phyloP scores from a whole-genome alignment of 2,888 invertebrate species.

The Drosophila imparisetae region DNA sequence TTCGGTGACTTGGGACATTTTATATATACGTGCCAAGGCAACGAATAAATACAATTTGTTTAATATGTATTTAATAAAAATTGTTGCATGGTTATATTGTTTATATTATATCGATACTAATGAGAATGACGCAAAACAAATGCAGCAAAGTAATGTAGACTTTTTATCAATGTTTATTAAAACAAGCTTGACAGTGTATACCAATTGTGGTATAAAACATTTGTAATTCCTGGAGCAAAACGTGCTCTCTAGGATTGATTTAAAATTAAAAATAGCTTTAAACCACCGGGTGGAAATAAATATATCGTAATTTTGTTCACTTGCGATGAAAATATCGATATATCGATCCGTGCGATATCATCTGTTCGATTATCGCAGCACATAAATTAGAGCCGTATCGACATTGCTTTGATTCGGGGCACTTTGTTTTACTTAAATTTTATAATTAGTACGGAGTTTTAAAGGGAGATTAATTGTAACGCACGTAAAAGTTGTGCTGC shows the following conservation, averaged over 20 bases:
- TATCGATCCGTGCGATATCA: constrained; percentile 12
- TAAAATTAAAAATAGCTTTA: neutral
- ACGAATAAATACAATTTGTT: neutral
- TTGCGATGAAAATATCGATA: neutral
- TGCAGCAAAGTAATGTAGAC: too few relatives aligned
- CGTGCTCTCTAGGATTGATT: neutral
- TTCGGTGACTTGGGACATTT: neutral
- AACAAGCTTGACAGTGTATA: too few relatives aligned
- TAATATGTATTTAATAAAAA: neutral
- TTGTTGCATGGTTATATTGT: too few relatives aligned
- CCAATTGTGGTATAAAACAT: neutral
- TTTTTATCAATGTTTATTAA: neutral
- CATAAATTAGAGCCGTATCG: constrained; percentile 22
- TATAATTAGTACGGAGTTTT: neutral
- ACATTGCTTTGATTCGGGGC: constrained; percentile 22
- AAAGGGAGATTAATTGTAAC: constrained; percentile 18
- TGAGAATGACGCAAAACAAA: too few relatives aligned
- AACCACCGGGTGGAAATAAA: neutral
- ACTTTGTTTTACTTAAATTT: neutral
- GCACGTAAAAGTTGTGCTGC: neutral
- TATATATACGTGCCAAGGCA: neutral
- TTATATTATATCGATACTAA: neutral
- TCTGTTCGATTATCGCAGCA: constrained; percentile 24
- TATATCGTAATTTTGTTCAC: constrained; percentile 12
- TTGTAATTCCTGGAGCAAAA: neutral